phyloP scores from a whole-genome alignment of 2,888 invertebrate genomes.

The Cecidostiba fungosa region DNA sequence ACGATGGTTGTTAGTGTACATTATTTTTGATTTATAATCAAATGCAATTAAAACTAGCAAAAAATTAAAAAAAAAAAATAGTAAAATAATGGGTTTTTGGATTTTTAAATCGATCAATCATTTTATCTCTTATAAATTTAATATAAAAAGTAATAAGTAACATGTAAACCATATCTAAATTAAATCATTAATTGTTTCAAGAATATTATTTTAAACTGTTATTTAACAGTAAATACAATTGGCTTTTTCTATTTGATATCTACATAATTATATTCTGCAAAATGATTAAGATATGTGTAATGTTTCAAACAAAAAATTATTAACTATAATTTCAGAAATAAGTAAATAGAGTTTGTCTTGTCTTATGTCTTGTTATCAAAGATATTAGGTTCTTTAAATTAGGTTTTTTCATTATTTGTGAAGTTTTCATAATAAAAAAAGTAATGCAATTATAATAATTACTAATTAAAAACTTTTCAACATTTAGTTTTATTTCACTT shows the following conservation, averaged over 20 bases:
- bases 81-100: slow-evolving; percentile 19
- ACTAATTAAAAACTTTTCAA: background rate
- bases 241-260: background rate
- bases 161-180: background rate
- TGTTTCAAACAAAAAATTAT: background rate
- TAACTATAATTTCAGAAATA: background rate
- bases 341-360: background rate
- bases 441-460: background rate
- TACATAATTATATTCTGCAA: background rate
- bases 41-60: slow-evolving; percentile 38
- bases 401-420: background rate
- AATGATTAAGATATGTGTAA: background rate
- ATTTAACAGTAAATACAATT: background rate
- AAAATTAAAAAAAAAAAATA: slow-evolving; percentile 34
- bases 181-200: background rate
- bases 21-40: slow-evolving; percentile 41
- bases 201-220: background rate
- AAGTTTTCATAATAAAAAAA: background rate
- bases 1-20: slow-evolving; percentile 44
- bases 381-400: background rate
- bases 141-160: background rate
- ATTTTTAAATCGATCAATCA: background rate
- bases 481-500: background rate
- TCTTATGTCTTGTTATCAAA: slow-evolving; percentile 19
- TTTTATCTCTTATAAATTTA: background rate